phyloP scores from a whole-genome alignment of 2,113 vertebrate species.

The Pyxicephalus adspersus region DNA sequence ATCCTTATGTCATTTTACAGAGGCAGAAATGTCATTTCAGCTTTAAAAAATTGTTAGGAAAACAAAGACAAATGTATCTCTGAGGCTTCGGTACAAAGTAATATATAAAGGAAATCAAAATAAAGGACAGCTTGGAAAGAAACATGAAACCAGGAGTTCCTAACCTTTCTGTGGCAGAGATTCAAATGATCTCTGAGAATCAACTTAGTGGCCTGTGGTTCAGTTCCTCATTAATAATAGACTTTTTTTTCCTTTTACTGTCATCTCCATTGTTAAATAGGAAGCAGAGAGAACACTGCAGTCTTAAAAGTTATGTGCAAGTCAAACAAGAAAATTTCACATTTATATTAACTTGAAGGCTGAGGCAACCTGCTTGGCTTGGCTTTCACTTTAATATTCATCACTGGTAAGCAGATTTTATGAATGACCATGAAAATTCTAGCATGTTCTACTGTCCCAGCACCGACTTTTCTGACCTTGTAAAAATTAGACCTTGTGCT shows the following conservation, averaged over 20 bases:
- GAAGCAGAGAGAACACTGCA: neutral
- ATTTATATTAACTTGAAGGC: too few species aligned
- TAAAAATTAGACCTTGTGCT: too few species aligned
- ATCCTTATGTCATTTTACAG: neutral
- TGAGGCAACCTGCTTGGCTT: too few species aligned
- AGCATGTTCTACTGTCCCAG: too few species aligned
- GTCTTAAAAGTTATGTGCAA: too few species aligned
- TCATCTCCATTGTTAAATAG: neutral
- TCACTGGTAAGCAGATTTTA: too few species aligned
- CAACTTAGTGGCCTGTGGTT: conserved; percentile 19
- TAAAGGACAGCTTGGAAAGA: conserved; percentile 21
- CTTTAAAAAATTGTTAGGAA: conserved; percentile 29
- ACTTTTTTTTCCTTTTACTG: neutral
- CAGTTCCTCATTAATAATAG: conserved; percentile 18
- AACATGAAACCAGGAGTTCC: conserved; percentile 14
- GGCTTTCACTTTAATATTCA: too few species aligned
- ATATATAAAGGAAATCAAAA: conserved; percentile 25
- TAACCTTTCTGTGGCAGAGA: conserved; percentile 8
- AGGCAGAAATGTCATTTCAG: neutral
- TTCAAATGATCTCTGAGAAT: conserved; percentile 17
- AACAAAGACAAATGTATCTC: conserved; percentile 40
- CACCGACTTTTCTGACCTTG: too few species aligned
- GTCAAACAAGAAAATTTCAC: too few species aligned
- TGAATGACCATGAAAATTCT: too few species aligned
- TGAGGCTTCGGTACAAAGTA: neutral